These are phyloP conservation scores for Aphodius granarius DNA, from an alignment of 2,888 invertebrate species.

Conservation along the genomic window DNA sequence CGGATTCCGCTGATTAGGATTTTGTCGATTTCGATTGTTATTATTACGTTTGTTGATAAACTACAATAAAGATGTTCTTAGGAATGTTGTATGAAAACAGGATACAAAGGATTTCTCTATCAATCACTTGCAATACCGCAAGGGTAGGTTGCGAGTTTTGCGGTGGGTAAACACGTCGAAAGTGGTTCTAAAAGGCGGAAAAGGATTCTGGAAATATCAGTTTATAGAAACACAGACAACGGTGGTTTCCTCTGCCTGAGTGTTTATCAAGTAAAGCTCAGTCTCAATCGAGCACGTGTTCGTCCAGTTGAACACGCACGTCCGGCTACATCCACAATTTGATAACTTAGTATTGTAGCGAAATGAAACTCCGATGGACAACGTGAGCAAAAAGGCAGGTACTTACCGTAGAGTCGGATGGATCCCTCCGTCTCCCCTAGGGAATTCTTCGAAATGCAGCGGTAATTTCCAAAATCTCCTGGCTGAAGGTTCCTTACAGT, in stretches of 20 bases:
- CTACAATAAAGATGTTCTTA: no score
- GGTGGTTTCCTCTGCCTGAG: neutral
- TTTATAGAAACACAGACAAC: conserved; percentile 12
- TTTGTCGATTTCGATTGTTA: no score
- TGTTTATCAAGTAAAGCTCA: conserved; percentile 8
- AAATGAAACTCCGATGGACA: neutral
- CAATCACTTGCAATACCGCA: neutral
- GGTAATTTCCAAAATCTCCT: conserved; percentile 87
- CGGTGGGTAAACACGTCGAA: conserved; percentile 8
- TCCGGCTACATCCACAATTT: neutral
- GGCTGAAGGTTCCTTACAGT: conserved; percentile 82
- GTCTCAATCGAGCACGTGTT: conserved; percentile 1
- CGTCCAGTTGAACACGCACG: neutral
- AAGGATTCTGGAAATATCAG: conserved; percentile 9
- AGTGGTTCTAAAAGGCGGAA: conserved; percentile 1
- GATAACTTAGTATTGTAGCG: neutral
- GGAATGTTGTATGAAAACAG: neutral
- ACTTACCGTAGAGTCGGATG: conserved; percentile 85
- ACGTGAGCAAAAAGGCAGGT: conserved; percentile 8
- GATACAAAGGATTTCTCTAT: neutral
- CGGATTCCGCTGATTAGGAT: no score
- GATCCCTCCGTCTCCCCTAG: conserved; percentile 92
- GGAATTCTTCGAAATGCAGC: conserved; percentile 92
- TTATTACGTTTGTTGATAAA: no score
- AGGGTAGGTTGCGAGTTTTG: neutral